A percentile compares a stretch with the other conserved stretches of the same genome.
Conservation (phyloP, 2,113 vertebrate genomes). For the Dicentrarchus labrax region DNA sequence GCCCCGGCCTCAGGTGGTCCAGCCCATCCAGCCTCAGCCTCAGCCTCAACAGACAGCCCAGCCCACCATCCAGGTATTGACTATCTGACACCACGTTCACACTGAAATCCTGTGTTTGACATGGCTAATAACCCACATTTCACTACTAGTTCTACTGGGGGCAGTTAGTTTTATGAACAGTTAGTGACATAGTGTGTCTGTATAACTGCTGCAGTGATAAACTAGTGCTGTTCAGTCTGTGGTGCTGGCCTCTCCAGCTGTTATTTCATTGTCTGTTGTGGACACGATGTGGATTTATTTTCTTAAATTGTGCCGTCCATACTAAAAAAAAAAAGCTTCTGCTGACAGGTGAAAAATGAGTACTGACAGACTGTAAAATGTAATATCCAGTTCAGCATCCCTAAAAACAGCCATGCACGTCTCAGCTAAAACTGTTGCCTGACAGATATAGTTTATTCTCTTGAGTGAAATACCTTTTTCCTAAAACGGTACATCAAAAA, state of each 20-base stretch:
- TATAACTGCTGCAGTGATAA: neutral
- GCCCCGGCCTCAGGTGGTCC: conserved; percentile 86
- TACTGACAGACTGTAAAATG: conserved; percentile 24
- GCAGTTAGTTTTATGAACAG: neutral
- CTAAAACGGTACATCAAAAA: neutral
- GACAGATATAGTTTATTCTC: conserved; percentile 18
- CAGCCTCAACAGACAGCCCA: conserved; percentile 76
- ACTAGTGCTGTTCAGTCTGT: neutral
- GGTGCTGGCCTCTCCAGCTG: conserved; percentile 6
- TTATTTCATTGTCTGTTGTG: neutral
- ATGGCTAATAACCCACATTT: neutral
- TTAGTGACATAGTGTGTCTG: neutral
- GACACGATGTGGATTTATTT: neutral
- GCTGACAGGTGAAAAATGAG: conserved; percentile 24
- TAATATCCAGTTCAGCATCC: conserved; percentile 35
- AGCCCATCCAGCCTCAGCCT: conserved; percentile 79
- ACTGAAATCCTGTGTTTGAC: neutral
- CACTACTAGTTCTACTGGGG: neutral
- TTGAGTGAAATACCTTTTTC: conserved; percentile 5
- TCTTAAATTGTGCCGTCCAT: conserved; percentile 5
- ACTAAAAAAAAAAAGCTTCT: conserved; percentile 33
- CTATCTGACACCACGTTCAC: neutral
- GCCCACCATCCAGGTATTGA: conserved; percentile 76
- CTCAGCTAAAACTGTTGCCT: conserved; percentile 31
- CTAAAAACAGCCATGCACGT: neutral